Evolutionary conservation across 2,888 invertebrate genomes (phyloP), one percentile per base, ranked within the genome.

Genomic region (Thymelicus sylvestris): DNA sequence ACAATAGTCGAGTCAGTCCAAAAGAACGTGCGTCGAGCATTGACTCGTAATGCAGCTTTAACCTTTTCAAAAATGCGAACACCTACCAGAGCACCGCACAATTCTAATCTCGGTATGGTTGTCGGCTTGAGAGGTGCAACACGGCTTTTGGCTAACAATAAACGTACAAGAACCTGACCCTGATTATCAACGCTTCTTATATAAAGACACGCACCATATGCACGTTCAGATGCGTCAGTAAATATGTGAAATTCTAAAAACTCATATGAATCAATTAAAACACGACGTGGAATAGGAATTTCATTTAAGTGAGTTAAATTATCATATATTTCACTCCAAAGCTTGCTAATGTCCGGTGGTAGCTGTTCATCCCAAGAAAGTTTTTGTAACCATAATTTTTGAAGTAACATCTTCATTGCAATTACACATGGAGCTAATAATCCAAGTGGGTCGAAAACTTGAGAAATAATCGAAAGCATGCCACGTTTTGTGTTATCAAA

Each of bases 241-340:
- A 77, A 79, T 10, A 67, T 66, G 15, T 77, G 74, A 0, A 63
- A 63, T 12, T 48, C n/a, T 15, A 63, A n/a, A 47, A 19, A 48
- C 19, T 12, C 44, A 47, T 47, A 63, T 24, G 47, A 24, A 63
- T 24, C 7, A 19, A 19, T 19, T 19, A 19, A 19, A 19, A 63
- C 44, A 41, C 7, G 39, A 6, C 39, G 6, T 7, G 39, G 39
- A 41, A 41, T 7, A 6, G 0, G 6, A 7, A 41, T 41, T 41
- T 41, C 7, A 7, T 7, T 7, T 7, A 41, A 41, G 3, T 7
- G 7, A 41, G 39, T 0, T 7, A 41, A 41, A 6, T 41, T 7
- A 41, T 0, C 3, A 41, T 7, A 7, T 6, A 41, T 6, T 7
- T 24, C 44, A 6, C 24, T 47, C 48, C 63, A 48, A 12, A 47